Percentiles rank a stretch among this genome's conserved stretches.
Conservation (phyloP, 2,113 vertebrate species). For the Ondatra zibethicus region DNA sequence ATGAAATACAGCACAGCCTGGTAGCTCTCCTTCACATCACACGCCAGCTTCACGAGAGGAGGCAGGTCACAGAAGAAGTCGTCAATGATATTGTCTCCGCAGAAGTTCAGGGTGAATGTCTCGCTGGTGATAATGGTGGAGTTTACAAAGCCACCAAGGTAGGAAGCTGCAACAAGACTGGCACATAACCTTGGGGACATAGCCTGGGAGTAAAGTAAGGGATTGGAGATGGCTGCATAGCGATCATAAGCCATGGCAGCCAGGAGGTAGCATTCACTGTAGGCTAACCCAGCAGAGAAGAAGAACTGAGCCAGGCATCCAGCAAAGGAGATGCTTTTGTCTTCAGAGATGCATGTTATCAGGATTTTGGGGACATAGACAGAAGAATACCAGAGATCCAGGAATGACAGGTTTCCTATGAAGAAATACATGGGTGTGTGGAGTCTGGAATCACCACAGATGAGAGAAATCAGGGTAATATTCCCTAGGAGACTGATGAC, state of each 20-base stretch:
- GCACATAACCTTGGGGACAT: slow-evolving; percentile 67
- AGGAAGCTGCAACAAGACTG: slow-evolving; percentile 66
- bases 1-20: slow-evolving; percentile 72
- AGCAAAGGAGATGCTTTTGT: slow-evolving; percentile 74
- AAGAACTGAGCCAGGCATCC: slow-evolving; percentile 75
- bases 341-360: slow-evolving; percentile 65
- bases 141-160: slow-evolving; percentile 72
- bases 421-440: slow-evolving; percentile 80
- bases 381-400: slow-evolving; percentile 77
- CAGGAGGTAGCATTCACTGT: slow-evolving; percentile 74
- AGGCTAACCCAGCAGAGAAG: slow-evolving; percentile 68
- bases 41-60: slow-evolving; percentile 75
- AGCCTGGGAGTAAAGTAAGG: slow-evolving; percentile 71
- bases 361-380: slow-evolving; percentile 75
- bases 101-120: slow-evolving; percentile 78
- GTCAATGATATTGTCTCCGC: slow-evolving; percentile 71
- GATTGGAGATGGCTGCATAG: slow-evolving; percentile 69
- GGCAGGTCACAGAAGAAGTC: slow-evolving; percentile 81
- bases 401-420: slow-evolving; percentile 74
- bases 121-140: slow-evolving; percentile 72
- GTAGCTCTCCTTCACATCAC: slow-evolving; percentile 73
- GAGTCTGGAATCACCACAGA: slow-evolving; percentile 62
- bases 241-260: slow-evolving; percentile 73
- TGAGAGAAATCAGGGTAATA: slow-evolving; percentile 67
- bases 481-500: slow-evolving; percentile 65